These are phyloP conservation scores for Malurus splendens DNA, from an alignment of 2,797 vertebrate genomes.

Conservation along the genomic window DNA sequence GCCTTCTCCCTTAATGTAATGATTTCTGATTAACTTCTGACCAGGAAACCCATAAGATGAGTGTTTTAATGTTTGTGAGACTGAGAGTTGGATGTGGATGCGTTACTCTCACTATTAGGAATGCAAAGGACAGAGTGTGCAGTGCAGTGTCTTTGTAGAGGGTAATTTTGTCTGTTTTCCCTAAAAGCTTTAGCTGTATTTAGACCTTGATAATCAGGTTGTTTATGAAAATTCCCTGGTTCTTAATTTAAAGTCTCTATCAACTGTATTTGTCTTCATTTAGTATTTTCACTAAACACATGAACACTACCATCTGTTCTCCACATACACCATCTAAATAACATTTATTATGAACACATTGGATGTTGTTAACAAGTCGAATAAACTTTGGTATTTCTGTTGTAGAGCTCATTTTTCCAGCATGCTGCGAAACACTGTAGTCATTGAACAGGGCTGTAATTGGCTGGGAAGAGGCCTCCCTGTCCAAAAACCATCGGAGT, in stretches of 20 bases:
- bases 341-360: background rate
- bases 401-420: background rate
- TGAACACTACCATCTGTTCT: background rate
- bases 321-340: background rate
- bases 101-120: background rate
- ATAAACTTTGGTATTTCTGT: slow-evolving; percentile 2
- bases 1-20: background rate
- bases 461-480: background rate
- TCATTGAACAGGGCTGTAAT: background rate
- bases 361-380: background rate
- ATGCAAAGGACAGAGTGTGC: background rate
- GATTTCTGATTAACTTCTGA: background rate
- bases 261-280: slow-evolving; percentile 28
- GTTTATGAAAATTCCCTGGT: slow-evolving; percentile 9
- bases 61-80: background rate
- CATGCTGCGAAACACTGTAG: background rate
- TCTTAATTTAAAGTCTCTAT: slow-evolving; percentile 31
- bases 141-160: background rate
- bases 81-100: background rate
- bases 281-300: slow-evolving; percentile 30
- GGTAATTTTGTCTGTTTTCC: background rate
- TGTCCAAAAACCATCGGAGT: background rate
- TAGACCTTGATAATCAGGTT: slow-evolving; percentile 9
- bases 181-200: background rate
- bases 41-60: background rate